These are phyloP conservation scores for Characodon lateralis DNA, from an alignment of 2,797 vertebrate species.

Conservation along the genomic window DNA sequence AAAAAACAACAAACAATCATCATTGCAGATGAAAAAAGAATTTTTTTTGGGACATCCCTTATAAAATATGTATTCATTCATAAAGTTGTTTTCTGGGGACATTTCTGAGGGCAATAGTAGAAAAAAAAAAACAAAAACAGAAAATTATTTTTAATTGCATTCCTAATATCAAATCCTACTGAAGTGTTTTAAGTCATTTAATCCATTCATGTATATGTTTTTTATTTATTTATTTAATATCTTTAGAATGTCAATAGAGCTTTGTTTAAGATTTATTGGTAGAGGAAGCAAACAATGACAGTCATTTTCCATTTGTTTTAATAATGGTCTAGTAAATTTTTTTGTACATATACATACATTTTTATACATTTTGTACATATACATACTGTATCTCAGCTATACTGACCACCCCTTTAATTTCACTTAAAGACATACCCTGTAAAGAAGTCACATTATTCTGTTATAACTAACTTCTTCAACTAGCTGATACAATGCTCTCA, in stretches of 20 bases:
- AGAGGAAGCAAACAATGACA: constrained; percentile 11
- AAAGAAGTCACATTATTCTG: constrained; percentile 47
- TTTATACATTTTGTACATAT: neutral
- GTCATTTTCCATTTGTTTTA: constrained; percentile 21
- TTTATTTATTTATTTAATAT: neutral
- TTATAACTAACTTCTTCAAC: constrained; percentile 67
- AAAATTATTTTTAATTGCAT: neutral
- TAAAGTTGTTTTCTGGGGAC: neutral
- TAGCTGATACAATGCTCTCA: constrained; percentile 47
- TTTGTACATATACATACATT: constrained; percentile 11
- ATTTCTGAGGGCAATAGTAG: neutral
- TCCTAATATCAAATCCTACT: neutral
- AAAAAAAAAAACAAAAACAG: neutral
- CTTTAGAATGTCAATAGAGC: neutral
- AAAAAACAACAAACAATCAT: neutral
- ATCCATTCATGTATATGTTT: neutral
- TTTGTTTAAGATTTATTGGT: neutral
- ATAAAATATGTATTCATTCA: neutral
- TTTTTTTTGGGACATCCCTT: neutral
- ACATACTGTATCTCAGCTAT: constrained; percentile 16
- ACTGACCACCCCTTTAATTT: neutral
- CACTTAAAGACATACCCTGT: constrained; percentile 19
- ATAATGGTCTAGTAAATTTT: constrained; percentile 29
- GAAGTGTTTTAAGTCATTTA: neutral
- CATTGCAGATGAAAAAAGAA: neutral